Conservation (phyloP, 2,113 vertebrate species). For the Sinocyclocheilus anophthalmus region DNA sequence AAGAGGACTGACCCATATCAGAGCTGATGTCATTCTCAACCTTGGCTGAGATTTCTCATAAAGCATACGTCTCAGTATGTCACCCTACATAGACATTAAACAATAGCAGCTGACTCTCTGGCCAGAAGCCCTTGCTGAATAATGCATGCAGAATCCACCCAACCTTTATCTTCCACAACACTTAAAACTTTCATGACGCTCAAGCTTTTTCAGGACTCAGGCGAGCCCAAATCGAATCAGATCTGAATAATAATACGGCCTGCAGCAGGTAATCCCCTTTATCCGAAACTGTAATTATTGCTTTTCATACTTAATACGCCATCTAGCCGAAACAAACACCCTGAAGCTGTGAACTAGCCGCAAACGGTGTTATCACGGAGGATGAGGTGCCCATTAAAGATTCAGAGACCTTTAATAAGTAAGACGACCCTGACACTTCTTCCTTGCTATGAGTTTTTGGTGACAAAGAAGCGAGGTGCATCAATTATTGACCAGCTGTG, state of each 20-base stretch:
- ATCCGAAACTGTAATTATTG: conserved; percentile 23
- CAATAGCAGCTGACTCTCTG: conserved; percentile 37
- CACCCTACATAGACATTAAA: conserved; percentile 49
- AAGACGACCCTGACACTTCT: conserved; percentile 77
- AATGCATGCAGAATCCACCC: conserved; percentile 70
- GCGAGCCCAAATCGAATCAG: conserved; percentile 53
- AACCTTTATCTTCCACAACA: conserved; percentile 63
- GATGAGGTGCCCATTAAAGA: conserved; percentile 75
- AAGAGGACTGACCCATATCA: not conserved
- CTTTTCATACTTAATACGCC: not conserved
- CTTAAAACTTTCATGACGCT: conserved; percentile 74
- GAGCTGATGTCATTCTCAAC: conserved; percentile 20
- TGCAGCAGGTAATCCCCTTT: not conserved
- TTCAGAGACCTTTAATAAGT: conserved; percentile 79
- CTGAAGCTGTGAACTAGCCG: not conserved
- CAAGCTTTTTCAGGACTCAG: conserved; percentile 62
- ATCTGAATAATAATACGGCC: conserved; percentile 37
- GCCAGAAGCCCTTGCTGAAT: conserved; percentile 62
- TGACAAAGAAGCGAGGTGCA: conserved; percentile 72
- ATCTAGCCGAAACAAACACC: not conserved
- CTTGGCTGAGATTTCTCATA: conserved; percentile 52
- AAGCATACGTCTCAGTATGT: conserved; percentile 33
- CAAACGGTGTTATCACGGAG: conserved; percentile 54
- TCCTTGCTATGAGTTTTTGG: conserved; percentile 76
- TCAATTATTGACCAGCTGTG: conserved; percentile 76